Evolutionary conservation across 2,888 invertebrate genomes (phyloP).

Genomic region (Isoperla grammatica): DNA sequence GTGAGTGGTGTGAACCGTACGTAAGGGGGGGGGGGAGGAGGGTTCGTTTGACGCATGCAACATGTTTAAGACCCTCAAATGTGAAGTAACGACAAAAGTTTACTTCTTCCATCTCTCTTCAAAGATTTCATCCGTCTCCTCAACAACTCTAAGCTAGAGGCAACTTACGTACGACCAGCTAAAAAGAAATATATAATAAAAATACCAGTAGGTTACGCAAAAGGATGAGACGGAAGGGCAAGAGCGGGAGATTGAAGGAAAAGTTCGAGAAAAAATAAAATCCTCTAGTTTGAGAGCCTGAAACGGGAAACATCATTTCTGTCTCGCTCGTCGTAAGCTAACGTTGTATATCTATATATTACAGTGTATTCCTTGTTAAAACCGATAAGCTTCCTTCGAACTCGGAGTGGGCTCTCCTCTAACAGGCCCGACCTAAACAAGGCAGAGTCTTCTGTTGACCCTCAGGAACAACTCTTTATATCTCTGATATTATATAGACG

Average conservation of each 20-base stretch:
- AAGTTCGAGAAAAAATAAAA: constrained; percentile 3
- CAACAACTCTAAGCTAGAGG: neutral
- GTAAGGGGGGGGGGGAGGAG: no score
- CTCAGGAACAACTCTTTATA: no score
- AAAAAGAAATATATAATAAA: constrained; percentile 9
- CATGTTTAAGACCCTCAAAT: constrained; percentile 14
- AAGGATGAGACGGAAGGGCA: neutral
- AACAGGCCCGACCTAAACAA: no score
- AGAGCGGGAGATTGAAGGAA: constrained; percentile 6
- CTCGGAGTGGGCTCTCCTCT: no score
- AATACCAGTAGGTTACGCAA: constrained; percentile 4
- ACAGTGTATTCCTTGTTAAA: no score
- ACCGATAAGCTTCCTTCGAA: no score
- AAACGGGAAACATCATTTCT: no score
- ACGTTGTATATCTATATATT: no score
- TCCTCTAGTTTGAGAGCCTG: no score
- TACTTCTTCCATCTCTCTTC: constrained; percentile 5
- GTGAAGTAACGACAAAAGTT: constrained; percentile 14
- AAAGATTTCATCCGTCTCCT: neutral
- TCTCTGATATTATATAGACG: no score
- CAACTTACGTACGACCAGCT: neutral
- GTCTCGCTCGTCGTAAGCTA: no score
- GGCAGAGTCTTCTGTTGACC: no score
- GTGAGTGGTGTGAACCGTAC: neutral
- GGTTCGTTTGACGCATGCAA: neutral